Base-by-base conservation (phyloP, 2,888 invertebrate genomes). In the Lochmaea capreae region DNA sequence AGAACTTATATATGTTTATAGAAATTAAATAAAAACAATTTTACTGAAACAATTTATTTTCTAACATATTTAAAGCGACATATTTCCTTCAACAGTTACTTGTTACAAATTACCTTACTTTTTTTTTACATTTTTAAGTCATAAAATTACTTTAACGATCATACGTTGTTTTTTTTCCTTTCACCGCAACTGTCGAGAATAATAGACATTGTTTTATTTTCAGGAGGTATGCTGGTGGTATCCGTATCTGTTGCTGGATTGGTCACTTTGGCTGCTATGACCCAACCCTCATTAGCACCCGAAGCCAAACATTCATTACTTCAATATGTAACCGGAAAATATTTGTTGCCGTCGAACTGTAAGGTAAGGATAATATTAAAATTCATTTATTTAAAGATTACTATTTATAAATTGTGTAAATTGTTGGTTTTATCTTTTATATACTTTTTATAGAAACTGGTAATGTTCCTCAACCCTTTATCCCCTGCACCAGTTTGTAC, bases 321-420 rank as follows among this genome's bases (percentile, higher is more conserved):
- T 80, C 96, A 96, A 85, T 97, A 95, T 87, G 95, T 97, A 75
- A 97, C 96, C 63, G 97, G 97, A 67, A 96, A 96, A 86, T 97
- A 97, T 88, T 90, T 97, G 75, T 90, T 96, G 78, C 95, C 97
- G 54, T 93, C 95, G 79, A 95, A 95, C 87, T 97, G 97, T 86
- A 93, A 91, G 87, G 87, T 86, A 78, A 73, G 73, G 10, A 43
- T 0, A 42, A 43, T 33, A 18, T 59, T 33, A 3, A 61, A 2
- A 61, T 10, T 33, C 6, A 26, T 57, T 57, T 18, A 18, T 43
- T 22, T 70, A 62, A n/a, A 65, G 1, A 49, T 61, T 79, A 46
- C n/a, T n/a, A n/a, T n/a, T 33, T 33, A 33, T 33, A 33, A 33
- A 33, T 8, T 33, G 33, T 33, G 33, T 33, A 33, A 0, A 33